A percentile compares a stretch with the other conserved stretches of the same genome.
These are phyloP conservation scores for Cynaeus angustus DNA, from an alignment of 2,888 invertebrate species.

Conservation along the genomic window DNA sequence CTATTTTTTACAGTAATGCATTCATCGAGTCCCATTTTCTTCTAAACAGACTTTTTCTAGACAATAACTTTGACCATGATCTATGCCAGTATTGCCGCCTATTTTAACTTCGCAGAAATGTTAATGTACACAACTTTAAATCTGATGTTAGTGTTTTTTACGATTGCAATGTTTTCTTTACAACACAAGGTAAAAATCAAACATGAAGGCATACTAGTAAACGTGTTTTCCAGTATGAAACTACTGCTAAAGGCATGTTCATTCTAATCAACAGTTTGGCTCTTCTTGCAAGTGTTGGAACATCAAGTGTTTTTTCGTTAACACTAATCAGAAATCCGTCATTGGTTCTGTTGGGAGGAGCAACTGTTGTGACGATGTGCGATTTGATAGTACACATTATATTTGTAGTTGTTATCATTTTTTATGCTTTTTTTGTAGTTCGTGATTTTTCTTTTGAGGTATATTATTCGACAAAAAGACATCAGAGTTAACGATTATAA, in stretches of 20 bases:
- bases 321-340: not conserved
- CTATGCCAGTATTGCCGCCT: not conserved
- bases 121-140: not conserved
- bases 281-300: not conserved
- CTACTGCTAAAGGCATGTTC: not conserved
- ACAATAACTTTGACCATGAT: not conserved
- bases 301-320: not conserved
- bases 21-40: too few relatives aligned
- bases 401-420: not conserved
- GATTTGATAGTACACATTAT: not conserved
- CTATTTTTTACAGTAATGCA: not conserved
- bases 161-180: not conserved
- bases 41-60: too few relatives aligned
- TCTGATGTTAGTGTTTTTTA: slow-evolving; percentile 1
- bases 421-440: not conserved
- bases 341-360: not conserved
- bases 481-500: not conserved
- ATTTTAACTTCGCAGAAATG: not conserved
- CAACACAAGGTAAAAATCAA: slow-evolving; percentile 7
- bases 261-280: not conserved
- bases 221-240: slow-evolving; percentile 1
- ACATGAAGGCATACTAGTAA: not conserved
- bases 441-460: not conserved
- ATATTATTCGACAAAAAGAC: not conserved
- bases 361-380: not conserved